Evolutionary conservation across 2,113 vertebrate species (phyloP).

Genomic region (Rhea americana): DNA sequence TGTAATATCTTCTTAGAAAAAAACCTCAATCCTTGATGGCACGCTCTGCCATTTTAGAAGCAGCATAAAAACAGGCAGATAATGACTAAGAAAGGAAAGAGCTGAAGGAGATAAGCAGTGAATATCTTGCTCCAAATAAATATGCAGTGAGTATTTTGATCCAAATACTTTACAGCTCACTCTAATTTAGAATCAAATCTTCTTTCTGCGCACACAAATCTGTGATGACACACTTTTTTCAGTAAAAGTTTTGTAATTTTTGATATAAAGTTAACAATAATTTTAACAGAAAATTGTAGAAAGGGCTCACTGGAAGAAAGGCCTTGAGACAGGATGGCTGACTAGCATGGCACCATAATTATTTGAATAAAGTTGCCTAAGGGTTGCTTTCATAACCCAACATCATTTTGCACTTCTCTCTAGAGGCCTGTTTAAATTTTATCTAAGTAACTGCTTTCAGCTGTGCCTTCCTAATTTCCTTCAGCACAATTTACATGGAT

Average conservation of each 20-base stretch:
- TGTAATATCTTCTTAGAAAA: neutral
- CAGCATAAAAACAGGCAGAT: neutral
- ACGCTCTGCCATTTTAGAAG: neutral
- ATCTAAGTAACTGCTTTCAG: neutral
- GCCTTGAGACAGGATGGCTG: neutral
- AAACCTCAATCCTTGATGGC: neutral
- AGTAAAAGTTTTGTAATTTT: neutral
- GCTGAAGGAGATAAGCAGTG: neutral
- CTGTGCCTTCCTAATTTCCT: fast-evolving
- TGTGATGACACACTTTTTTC: neutral
- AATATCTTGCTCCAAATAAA: neutral
- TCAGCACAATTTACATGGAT: fast-evolving
- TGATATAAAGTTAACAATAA: neutral
- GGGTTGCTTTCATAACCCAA: neutral
- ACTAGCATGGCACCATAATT: neutral
- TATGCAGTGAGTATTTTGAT: neutral
- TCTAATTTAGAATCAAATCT: neutral
- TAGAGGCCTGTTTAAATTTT: neutral
- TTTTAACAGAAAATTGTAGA: neutral
- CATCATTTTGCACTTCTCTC: neutral
- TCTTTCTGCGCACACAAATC: neutral
- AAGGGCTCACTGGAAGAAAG: fast-evolving
- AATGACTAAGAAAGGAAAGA: neutral
- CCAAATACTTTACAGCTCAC: neutral
- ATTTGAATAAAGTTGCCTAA: neutral